Evolutionary conservation across 2,888 invertebrate genomes (phyloP), one percentile per base, ranked within the genome.

Genomic region (Automeris io): DNA sequence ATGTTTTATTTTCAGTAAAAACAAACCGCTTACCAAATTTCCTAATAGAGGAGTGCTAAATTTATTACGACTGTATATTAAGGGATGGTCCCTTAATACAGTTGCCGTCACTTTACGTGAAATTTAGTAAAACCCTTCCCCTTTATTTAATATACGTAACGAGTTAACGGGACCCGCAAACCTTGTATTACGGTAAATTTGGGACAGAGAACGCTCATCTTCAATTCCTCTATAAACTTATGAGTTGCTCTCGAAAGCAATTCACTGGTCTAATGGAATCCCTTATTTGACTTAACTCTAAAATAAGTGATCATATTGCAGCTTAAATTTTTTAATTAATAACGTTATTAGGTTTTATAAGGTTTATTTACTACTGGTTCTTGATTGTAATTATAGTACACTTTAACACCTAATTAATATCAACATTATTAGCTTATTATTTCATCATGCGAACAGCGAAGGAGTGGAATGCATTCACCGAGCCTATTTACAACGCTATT

Each of bases 141-240:
- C 61, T 62, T 72, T 64, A 71, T 72, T 65, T 54, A 70, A 71
- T 70, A 66, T 48, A 55, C 47, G 47, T 62, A 61, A 65, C 62
- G 57, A 65, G 56, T 54, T 65, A 64, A 61, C 53, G 43, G 57
- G 57, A 51, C 59, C 63, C 58, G 33, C 44, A 56, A 58, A 57
- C 50, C 58, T 47, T 48, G 51, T 40, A 39, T 39, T 41, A 43
- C 39, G 47, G 49, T 54, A 52, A 52, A 57, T 54, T 57, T 58
- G 42, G 41, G 48, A 51, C 44, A 39, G 38, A 55, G 42, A 41
- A 41, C 42, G 44, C 48, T 46, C 42, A 42, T 36, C 42, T 50
- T 22, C 37, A 32, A 37, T 31, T 37, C 37, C 29, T 29, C 16
- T 29, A 7, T 29, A 29, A 29, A 40, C 41, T 23, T 45, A 43